phyloP scores from a whole-genome alignment of 2,888 invertebrate species.

The Drosophila pseudotakahashii region DNA sequence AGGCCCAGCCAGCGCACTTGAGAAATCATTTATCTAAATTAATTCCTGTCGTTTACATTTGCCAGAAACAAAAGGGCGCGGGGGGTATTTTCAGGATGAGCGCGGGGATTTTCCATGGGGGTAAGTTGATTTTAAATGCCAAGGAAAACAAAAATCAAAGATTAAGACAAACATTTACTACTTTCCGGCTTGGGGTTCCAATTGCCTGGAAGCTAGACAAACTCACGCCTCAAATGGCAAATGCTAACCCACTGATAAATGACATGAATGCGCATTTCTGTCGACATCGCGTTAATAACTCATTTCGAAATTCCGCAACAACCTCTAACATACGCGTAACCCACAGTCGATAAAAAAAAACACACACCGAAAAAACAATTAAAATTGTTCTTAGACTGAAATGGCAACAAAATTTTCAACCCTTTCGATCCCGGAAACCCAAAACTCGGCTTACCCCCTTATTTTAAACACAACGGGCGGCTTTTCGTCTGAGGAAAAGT shows the following conservation, averaged over 20 bases:
- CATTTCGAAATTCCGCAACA: slow-evolving; percentile 81
- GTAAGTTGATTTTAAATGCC: slow-evolving; percentile 42
- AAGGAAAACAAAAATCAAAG: slow-evolving; percentile 83
- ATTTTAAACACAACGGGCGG: slow-evolving; percentile 23
- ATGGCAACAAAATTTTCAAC: slow-evolving; percentile 43
- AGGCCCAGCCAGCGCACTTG: slow-evolving; percentile 70
- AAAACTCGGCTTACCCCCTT: background rate
- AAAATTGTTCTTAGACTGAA: slow-evolving; percentile 69
- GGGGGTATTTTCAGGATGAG: background rate
- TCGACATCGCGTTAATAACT: slow-evolving; percentile 77
- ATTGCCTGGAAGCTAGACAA: slow-evolving; percentile 55
- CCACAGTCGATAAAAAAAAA: slow-evolving; percentile 1
- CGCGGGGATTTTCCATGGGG: background rate
- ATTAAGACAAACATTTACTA: slow-evolving; percentile 84
- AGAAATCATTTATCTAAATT: slow-evolving; percentile 85
- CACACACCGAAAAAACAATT: slow-evolving; percentile 73
- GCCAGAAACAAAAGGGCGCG: slow-evolving; percentile 55
- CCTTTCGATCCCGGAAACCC: slow-evolving; percentile 20
- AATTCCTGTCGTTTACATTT: slow-evolving; percentile 85
- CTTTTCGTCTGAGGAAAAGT: slow-evolving; percentile 23
- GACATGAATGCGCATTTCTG: slow-evolving; percentile 76
- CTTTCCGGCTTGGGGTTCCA: slow-evolving; percentile 49
- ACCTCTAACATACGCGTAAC: slow-evolving; percentile 61
- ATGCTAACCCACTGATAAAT: slow-evolving; percentile 69
- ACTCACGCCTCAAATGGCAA: slow-evolving; percentile 51